Conservation (phyloP, 2,797 vertebrate species). For the Heliangelus exortis region DNA sequence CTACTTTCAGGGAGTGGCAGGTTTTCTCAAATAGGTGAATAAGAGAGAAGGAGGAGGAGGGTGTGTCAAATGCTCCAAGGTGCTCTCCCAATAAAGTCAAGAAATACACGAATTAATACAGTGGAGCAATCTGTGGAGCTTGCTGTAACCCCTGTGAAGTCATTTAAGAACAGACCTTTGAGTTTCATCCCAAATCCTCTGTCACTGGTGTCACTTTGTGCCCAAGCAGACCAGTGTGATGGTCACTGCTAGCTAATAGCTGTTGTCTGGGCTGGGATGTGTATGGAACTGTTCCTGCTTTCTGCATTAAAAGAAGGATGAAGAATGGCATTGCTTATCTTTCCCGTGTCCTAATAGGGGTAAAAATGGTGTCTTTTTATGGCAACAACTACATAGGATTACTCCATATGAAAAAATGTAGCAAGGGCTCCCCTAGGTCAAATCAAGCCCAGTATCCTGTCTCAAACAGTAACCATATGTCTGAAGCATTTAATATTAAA, state of each 20-base stretch:
- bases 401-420: neutral
- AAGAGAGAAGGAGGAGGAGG: neutral
- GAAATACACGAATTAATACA: neutral
- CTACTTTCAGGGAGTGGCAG: neutral
- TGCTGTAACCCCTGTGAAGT: neutral
- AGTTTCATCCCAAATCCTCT: neutral
- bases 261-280: neutral
- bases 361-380: neutral
- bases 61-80: neutral
- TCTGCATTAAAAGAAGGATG: neutral
- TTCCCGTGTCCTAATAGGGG: neutral
- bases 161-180: neutral
- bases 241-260: neutral
- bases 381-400: neutral
- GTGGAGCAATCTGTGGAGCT: neutral
- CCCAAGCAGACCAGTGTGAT: neutral
- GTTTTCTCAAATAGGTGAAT: neutral
- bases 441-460: neutral
- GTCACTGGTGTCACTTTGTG: neutral
- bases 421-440: neutral
- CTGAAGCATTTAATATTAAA: constrained; percentile 10
- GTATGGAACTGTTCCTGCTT: neutral
- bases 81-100: neutral
- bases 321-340: neutral
- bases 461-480: constrained; percentile 40